Evolutionary conservation across 2,888 invertebrate species (phyloP), one percentile per base, ranked within the genome.

Genomic region (Mesorhabditis belari): DNA sequence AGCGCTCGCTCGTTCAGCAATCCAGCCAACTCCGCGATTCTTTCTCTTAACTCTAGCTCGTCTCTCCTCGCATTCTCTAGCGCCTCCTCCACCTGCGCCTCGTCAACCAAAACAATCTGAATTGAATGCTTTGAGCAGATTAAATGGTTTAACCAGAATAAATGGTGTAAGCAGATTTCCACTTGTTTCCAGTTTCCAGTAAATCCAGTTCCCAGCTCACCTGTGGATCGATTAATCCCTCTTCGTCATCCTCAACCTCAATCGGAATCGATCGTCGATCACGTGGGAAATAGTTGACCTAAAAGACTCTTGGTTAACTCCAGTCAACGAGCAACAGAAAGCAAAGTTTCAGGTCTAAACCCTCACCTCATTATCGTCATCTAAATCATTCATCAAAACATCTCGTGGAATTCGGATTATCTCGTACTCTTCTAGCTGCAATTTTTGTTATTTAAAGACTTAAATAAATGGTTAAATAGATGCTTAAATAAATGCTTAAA

Each of bases 1-100:
- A 62, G 52, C 2, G 72, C 69, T 23, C 74, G 58, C 56, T 74
- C 74, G 57, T 74, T 74, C 49, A 74, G 65, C 51, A 74, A 69
- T 12, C 63, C 57, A 21, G 74, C 74, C 58, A 74, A 67, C 61
- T 74, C 74, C 19, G 70, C 67, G 60, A 74, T 74, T 55, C 74
- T 56, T 29, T 64, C 55, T 17, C 66, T 62, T 4, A 74, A 63
- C 51, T 74, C 70, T 9, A 69, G n/a, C 29, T 74, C 73, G 53
- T 70, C 69, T 57, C 64, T 52, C 52, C 58, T 53, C 25, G 26
- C 17, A 12, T 64, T 57, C n/a, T 55, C 60, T 23, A 58, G 52
- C n/a, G 56, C 57, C 24, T 69, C 67, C 52, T 63, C 70, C 24
- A 70, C 58, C 6, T 60, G 62, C 52, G 70, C 67, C 58, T 70